Conservation (phyloP, 2,888 invertebrate genomes). For the Epinotia bilunana region DNA sequence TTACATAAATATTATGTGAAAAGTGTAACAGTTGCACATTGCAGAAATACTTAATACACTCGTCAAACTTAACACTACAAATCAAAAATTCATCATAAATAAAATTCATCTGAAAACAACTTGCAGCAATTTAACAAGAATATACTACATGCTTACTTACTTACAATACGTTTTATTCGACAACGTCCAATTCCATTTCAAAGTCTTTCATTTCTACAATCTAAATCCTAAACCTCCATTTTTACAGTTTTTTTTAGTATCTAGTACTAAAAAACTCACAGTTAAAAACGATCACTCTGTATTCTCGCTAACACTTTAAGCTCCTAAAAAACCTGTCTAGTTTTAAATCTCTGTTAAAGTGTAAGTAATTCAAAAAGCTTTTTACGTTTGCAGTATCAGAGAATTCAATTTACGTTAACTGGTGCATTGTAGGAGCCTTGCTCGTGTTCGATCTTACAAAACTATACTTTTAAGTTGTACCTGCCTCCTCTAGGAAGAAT, state of each 20-base stretch:
- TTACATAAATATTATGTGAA: no score
- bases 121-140: not conserved
- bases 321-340: conserved; percentile 40
- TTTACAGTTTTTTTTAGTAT: conserved; percentile 7
- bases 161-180: not conserved
- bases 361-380: conserved; percentile 44
- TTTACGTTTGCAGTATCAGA: conserved; percentile 37
- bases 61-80: no score
- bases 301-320: conserved; percentile 43
- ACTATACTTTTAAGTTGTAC: not conserved
- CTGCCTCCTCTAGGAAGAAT: not conserved
- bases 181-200: not conserved
- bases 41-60: not conserved
- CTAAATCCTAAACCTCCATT: conserved; percentile 9
- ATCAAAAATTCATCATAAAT: not conserved
- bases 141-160: no score
- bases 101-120: not conserved
- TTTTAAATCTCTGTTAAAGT: conserved; percentile 44
- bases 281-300: conserved; percentile 27
- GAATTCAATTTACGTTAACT: conserved; percentile 44
- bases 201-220: conserved; percentile 6
- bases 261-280: conserved; percentile 6
- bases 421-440: conserved; percentile 26
- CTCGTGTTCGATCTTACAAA: conserved; percentile 9
- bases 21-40: not conserved